Base-by-base conservation (phyloP, 2,113 vertebrate species). In the Festucalex cinctus region DNA sequence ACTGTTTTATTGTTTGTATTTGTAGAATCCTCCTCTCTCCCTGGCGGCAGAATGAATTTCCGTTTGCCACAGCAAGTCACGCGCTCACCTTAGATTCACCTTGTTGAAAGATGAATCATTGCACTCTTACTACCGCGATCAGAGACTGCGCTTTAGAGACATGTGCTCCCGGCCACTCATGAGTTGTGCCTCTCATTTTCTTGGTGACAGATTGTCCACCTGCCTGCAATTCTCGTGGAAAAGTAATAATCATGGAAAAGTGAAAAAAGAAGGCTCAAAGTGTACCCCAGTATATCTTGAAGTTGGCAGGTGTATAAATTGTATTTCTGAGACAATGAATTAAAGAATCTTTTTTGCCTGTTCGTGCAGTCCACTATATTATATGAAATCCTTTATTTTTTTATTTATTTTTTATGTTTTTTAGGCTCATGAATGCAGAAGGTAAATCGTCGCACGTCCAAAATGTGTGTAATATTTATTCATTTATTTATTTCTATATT, bases 1-100 rank as follows among this genome's bases (percentile, higher is more conserved):
- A 16, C 17, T 46, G n/a, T n/a, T n/a, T n/a, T 28, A 57, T 9
- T 32, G 14, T 57, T 57, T 57, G 13, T 2, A 57, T 28, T 57
- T 57, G 54, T 32, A 19, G 28, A 32, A 16, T 57, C 10, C 48
- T 69, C 39, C 44, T 64, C n/a, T 49, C 44, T 49, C 13, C 70
- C 62, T 71, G 35, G 13, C 61, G 64, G 65, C 58, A 74, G 75
- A 75, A 71, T 61, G 44, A 53, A 61, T 74, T 57, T 86, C 32
- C 41, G 56, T 81, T 70, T 82, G 70, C 12, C 62, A 35, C n/a
- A 41, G 35, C 1, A 56, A 37, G 44, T 64, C 41, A 53, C 60
- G 35, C 26, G 0, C 37, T 82, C 75, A 71, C 68, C 75, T 79
- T 36, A 69, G 44, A 39, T 61, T 79, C 65, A 79, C 76, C 71